These are phyloP conservation scores for Ormyrus labotus DNA, from an alignment of 2,888 invertebrate species.

Conservation along the genomic window DNA sequence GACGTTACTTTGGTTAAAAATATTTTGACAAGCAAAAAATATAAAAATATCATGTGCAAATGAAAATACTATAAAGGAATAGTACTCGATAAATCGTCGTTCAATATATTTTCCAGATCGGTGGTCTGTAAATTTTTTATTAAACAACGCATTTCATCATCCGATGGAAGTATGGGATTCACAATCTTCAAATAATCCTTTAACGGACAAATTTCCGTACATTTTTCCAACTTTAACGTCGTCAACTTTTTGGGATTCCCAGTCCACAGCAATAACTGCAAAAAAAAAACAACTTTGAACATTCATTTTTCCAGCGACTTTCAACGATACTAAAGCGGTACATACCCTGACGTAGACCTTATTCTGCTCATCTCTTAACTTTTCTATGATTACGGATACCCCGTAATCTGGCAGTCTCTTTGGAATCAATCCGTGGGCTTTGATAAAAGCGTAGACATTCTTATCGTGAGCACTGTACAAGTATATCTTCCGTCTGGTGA, in stretches of 20 bases:
- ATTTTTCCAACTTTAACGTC: slow-evolving; percentile 28
- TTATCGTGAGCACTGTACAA: slow-evolving; percentile 43
- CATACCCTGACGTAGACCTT: slow-evolving; percentile 13
- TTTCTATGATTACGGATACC: slow-evolving; percentile 33
- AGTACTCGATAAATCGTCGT: background rate
- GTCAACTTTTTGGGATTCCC: slow-evolving; percentile 25
- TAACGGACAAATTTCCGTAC: slow-evolving; percentile 35
- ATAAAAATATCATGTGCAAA: too few relatives aligned
- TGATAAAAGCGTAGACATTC: slow-evolving; percentile 18
- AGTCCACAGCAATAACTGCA: slow-evolving; percentile 31
- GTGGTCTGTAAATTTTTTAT: slow-evolving; percentile 15
- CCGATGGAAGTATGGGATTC: slow-evolving; percentile 31
- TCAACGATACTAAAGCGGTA: too few relatives aligned
- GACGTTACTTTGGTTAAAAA: too few relatives aligned
- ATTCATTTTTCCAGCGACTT: too few relatives aligned
- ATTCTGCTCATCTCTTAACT: slow-evolving; percentile 14
- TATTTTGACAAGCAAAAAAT: too few relatives aligned
- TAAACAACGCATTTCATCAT: slow-evolving; percentile 46
- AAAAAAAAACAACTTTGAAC: too few relatives aligned
- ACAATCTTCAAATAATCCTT: slow-evolving; percentile 33
- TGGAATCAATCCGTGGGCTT: slow-evolving; percentile 8
- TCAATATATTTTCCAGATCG: slow-evolving; percentile 35
- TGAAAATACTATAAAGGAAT: too few relatives aligned
- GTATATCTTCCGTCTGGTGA: slow-evolving; percentile 26
- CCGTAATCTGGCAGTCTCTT: slow-evolving; percentile 33